phyloP scores from a whole-genome alignment of 2,797 vertebrate species.

The Rhinatrema bivittatum region DNA sequence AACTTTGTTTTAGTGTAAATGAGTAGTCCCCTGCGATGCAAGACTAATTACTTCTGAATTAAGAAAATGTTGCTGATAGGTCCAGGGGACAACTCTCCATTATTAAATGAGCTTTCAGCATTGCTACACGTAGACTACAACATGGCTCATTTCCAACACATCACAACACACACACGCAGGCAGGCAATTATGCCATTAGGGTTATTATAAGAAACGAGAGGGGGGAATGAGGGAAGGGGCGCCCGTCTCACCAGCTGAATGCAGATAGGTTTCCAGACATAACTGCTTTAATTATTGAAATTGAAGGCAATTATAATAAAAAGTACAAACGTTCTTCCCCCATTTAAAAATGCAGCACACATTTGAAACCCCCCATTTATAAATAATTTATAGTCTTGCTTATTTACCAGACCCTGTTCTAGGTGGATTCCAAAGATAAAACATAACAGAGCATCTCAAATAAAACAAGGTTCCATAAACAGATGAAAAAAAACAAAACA shows the following conservation, averaged over 20 bases:
- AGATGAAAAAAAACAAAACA: too few relatives aligned
- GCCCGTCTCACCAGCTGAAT: neutral
- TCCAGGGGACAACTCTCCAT: neutral
- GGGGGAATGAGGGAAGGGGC: neutral
- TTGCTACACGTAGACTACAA: slow-evolving; percentile 1
- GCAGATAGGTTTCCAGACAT: slow-evolving; percentile 10
- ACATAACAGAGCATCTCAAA: too few relatives aligned
- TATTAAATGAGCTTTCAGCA: neutral
- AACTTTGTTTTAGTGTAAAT: too few relatives aligned
- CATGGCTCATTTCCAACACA: slow-evolving; percentile 14
- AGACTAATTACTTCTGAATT: neutral
- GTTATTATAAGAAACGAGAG: slow-evolving; percentile 5
- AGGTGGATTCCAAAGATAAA: too few relatives aligned
- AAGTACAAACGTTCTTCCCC: slow-evolving; percentile 10
- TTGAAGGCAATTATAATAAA: slow-evolving; percentile 33
- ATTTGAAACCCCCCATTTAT: too few relatives aligned
- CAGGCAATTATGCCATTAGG: slow-evolving; percentile 19
- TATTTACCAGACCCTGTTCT: too few relatives aligned
- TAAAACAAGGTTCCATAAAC: too few relatives aligned
- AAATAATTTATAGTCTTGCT: too few relatives aligned
- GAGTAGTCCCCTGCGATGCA: neutral
- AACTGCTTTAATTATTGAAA: slow-evolving; percentile 35
- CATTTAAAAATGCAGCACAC: slow-evolving; percentile 39
- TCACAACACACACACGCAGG: slow-evolving; percentile 3
- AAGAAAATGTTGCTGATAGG: slow-evolving; percentile 2